Percentiles rank a stretch among this genome's conserved stretches.
Evolutionary conservation across 2,888 invertebrate species (phyloP).

Genomic region (Atethmia centrago): DNA sequence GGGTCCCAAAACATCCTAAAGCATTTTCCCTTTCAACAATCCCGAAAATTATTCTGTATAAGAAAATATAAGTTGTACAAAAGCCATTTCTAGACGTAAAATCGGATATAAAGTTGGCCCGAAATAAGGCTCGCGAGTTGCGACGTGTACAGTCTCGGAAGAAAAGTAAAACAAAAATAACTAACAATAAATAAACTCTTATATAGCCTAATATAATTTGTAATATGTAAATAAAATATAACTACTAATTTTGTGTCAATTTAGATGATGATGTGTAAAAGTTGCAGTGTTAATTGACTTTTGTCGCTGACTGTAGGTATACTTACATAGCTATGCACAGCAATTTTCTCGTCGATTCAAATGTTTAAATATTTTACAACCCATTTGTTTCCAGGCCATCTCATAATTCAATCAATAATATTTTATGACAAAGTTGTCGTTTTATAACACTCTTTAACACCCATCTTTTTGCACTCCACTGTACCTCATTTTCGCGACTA

Average conservation of each 20-base stretch:
- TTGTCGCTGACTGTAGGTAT: neutral
- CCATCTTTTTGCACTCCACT: neutral
- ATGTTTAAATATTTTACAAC: neutral
- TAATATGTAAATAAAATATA: neutral
- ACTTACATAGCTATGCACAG: neutral
- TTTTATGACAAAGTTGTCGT: neutral
- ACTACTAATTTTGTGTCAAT: neutral
- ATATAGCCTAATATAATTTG: neutral
- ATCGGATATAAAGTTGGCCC: slow-evolving; percentile 39
- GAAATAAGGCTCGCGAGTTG: slow-evolving; percentile 27
- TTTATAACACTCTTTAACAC: neutral
- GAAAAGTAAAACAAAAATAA: too few species aligned
- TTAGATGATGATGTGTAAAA: neutral
- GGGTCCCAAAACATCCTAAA: slow-evolving; percentile 50
- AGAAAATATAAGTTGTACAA: slow-evolving; percentile 56
- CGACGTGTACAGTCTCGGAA: slow-evolving; percentile 11
- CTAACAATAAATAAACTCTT: neutral
- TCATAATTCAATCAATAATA: neutral
- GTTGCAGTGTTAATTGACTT: neutral
- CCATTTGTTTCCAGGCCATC: neutral
- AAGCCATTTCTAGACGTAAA: slow-evolving; percentile 48
- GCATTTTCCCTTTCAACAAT: slow-evolving; percentile 61
- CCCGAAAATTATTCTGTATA: slow-evolving; percentile 51
- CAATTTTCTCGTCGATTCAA: neutral
- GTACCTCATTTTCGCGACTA: slow-evolving; percentile 17